phyloP scores from a whole-genome alignment of 2,888 invertebrate species.

The Schizaphis graminum region DNA sequence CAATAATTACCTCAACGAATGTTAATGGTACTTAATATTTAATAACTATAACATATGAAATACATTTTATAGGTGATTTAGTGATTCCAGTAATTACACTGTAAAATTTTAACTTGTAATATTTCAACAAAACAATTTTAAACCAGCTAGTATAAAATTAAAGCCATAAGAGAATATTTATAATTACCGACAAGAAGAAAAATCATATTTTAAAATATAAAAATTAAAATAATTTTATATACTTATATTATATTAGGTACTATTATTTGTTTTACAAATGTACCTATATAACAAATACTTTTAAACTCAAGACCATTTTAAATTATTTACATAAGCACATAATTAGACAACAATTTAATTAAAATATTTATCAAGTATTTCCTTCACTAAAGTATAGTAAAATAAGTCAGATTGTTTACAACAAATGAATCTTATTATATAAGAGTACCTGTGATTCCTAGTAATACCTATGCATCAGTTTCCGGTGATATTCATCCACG shows the following conservation, averaged over 20 bases:
- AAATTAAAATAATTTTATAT: background rate
- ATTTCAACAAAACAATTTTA: background rate
- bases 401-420: slow-evolving; percentile 26
- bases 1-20: background rate
- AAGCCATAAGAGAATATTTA: background rate
- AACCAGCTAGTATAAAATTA: background rate
- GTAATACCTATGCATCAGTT: slow-evolving; percentile 10
- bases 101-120: background rate
- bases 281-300: background rate
- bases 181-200: background rate
- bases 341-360: background rate
- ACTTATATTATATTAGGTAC: too few relatives aligned
- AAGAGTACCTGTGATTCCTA: slow-evolving; percentile 21
- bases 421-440: slow-evolving; percentile 22
- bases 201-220: background rate
- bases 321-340: background rate
- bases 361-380: slow-evolving; percentile 1
- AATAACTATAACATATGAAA: background rate
- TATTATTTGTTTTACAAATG: background rate
- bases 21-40: background rate
- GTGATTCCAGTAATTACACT: background rate
- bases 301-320: background rate
- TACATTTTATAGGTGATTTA: background rate
- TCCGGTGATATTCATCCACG: slow-evolving; percentile 47
- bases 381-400: background rate